phyloP scores from a whole-genome alignment of 1,140 invertebrate genomes.

The Papilio xuthus region DNA sequence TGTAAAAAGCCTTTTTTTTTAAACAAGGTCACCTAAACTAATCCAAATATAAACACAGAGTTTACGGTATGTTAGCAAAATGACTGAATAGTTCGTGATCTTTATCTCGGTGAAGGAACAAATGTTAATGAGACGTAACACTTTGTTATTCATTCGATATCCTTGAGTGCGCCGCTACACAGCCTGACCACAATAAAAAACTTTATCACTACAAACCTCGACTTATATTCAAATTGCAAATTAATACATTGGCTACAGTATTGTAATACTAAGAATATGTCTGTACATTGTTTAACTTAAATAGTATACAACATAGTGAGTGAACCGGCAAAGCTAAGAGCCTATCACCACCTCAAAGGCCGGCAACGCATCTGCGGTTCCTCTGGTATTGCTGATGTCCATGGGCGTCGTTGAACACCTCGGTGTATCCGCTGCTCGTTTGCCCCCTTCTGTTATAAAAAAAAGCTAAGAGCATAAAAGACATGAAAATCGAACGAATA shows the following conservation, averaged over 20 bases:
- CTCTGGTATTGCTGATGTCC: too few species aligned
- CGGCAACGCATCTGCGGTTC: too few species aligned
- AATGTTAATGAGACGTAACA: slow-evolving; percentile 21
- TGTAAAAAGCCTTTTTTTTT: not conserved
- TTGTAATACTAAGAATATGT: not conserved
- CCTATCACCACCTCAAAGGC: too few species aligned
- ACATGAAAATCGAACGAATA: too few species aligned
- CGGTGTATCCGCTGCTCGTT: too few species aligned
- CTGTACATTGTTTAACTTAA: not conserved
- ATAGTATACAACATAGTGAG: too few species aligned
- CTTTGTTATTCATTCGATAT: slow-evolving; percentile 30
- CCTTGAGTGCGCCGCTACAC: slow-evolving; percentile 22
- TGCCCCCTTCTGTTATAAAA: too few species aligned
- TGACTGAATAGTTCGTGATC: slow-evolving; percentile 1
- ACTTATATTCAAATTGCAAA: not conserved
- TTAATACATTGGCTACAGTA: not conserved
- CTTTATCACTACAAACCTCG: not conserved
- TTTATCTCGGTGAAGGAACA: slow-evolving; percentile 3
- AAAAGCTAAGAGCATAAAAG: too few species aligned
- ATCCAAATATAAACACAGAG: not conserved
- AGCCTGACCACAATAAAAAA: slow-evolving; percentile 2
- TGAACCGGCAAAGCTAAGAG: too few species aligned
- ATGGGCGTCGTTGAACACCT: too few species aligned
- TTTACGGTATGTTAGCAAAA: not conserved
- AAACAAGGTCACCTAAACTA: not conserved